Evolutionary conservation across 2,888 invertebrate genomes (phyloP).

Genomic region (Panopea generosa): DNA sequence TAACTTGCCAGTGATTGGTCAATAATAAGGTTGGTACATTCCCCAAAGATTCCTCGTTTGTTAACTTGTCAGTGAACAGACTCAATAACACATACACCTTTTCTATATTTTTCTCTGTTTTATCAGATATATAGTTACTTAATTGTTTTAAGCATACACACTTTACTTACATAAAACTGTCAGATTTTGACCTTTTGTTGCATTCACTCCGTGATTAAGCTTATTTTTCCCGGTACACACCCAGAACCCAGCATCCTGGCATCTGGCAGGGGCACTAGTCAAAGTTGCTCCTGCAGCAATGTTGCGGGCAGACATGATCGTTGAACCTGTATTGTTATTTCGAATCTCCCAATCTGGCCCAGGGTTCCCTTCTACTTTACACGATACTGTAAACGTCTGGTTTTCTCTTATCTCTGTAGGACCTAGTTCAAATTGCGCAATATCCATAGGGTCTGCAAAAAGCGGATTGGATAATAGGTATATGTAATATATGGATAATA

Average conservation of each 20-base stretch:
- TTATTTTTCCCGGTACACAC: constrained; percentile 45
- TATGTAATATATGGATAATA: too few species aligned
- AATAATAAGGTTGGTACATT: too few species aligned
- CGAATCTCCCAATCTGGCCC: constrained; percentile 32
- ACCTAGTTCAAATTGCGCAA: too few species aligned
- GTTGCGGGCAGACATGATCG: neutral
- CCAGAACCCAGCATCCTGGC: constrained; percentile 33
- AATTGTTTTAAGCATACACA: too few species aligned
- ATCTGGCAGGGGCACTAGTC: neutral
- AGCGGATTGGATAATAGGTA: too few species aligned
- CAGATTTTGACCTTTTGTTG: constrained; percentile 34
- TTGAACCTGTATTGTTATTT: constrained; percentile 17
- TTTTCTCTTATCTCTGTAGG: constrained; percentile 49
- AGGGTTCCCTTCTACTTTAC: constrained; percentile 37
- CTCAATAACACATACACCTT: too few species aligned
- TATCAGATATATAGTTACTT: too few species aligned
- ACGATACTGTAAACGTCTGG: constrained; percentile 20
- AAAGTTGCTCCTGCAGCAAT: neutral
- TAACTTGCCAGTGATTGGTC: too few species aligned
- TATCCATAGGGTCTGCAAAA: too few species aligned
- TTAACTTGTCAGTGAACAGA: too few species aligned
- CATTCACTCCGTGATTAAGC: constrained; percentile 38
- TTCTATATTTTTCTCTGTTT: too few species aligned
- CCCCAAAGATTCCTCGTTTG: too few species aligned
- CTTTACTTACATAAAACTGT: constrained; percentile 49